A percentile compares a stretch with the other conserved stretches of the same genome.
Conservation (phyloP, 2,888 invertebrate genomes). For the Didymodactylos carnosus region DNA sequence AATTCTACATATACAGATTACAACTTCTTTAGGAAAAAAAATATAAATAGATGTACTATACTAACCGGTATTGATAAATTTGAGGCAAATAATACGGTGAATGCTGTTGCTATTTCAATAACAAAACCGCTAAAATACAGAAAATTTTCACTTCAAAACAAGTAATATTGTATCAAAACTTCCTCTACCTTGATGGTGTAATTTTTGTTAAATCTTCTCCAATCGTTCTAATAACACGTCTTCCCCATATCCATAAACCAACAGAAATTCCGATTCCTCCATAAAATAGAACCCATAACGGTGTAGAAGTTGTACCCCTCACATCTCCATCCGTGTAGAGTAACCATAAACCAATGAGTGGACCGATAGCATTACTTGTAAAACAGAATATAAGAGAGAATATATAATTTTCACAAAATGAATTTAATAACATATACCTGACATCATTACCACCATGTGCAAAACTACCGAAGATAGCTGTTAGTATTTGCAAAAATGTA, state of each 20-base stretch:
- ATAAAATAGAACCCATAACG: slow-evolving; percentile 68
- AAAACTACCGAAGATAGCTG: slow-evolving; percentile 90
- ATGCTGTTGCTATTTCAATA: slow-evolving; percentile 74
- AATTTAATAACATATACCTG: no score
- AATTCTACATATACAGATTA: no score
- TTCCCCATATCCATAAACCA: slow-evolving; percentile 81
- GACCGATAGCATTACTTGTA: slow-evolving; percentile 68
- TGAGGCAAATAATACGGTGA: slow-evolving; percentile 75
- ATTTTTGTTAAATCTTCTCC: slow-evolving; percentile 90
- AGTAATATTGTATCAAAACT: slow-evolving; percentile 6
- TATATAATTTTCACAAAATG: no score
- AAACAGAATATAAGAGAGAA: neutral
- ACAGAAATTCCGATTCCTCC: slow-evolving; percentile 85
- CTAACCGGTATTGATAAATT: slow-evolving; percentile 71
- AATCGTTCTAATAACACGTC: slow-evolving; percentile 75
- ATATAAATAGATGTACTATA: no score
- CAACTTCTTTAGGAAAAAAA: no score
- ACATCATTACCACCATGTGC: slow-evolving; percentile 98
- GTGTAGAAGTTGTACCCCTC: slow-evolving; percentile 51
- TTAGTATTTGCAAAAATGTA: slow-evolving; percentile 80
- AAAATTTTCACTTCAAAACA: neutral
- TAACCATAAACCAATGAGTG: slow-evolving; percentile 76
- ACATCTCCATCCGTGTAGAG: slow-evolving; percentile 86
- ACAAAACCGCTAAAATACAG: slow-evolving; percentile 57
- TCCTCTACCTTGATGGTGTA: slow-evolving; percentile 63